Evolutionary conservation across 2,888 invertebrate genomes (phyloP).

Genomic region (Autographa gamma): DNA sequence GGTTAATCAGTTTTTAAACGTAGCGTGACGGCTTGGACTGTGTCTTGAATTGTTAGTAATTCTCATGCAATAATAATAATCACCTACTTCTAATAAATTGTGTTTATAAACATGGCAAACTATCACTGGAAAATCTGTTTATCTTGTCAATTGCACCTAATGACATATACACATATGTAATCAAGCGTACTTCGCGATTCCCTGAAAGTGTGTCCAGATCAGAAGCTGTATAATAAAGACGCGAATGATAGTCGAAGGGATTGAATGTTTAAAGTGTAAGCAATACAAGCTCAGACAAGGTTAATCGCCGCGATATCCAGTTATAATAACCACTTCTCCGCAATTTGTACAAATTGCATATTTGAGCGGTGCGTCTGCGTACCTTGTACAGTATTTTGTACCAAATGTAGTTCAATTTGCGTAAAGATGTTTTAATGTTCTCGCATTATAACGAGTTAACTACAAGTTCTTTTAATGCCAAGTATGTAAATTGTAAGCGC

Average conservation of each 20-base stretch:
- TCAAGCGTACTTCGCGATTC: background rate
- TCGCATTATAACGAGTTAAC: background rate
- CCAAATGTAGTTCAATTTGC: slow-evolving; percentile 1
- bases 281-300: slow-evolving; percentile 8
- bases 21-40: too few relatives aligned
- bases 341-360: slow-evolving; percentile 11
- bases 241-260: background rate
- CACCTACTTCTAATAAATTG: too few relatives aligned
- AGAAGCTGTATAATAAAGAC: background rate
- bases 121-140: background rate
- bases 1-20: too few relatives aligned
- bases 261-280: background rate
- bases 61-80: too few relatives aligned
- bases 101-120: too few relatives aligned
- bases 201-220: background rate
- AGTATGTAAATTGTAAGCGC: background rate
- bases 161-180: background rate
- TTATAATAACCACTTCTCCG: slow-evolving; percentile 7
- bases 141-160: background rate
- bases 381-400: slow-evolving; percentile 4
- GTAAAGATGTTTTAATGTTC: background rate
- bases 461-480: background rate
- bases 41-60: too few relatives aligned
- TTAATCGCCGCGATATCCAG: slow-evolving; percentile 11
- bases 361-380: slow-evolving; percentile 2